Percentiles rank a stretch among this genome's conserved stretches.
Evolutionary conservation across 2,113 vertebrate genomes (phyloP).

Genomic region (Donacobius atricapilla): DNA sequence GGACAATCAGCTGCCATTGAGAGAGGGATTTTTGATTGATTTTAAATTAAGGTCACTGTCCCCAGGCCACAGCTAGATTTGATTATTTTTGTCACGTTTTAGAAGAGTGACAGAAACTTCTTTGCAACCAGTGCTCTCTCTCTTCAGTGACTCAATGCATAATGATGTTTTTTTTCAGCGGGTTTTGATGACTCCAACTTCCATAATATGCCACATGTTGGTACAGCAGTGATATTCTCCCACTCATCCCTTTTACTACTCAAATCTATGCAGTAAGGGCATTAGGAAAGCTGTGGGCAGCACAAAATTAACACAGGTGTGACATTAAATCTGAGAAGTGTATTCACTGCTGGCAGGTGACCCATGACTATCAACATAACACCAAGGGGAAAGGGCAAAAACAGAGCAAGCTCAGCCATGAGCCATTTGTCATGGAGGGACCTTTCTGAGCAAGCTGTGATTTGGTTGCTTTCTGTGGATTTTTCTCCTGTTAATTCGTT

Average conservation of each 20-base stretch:
- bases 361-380: background rate
- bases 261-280: background rate
- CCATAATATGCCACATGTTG: accelerated
- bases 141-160: background rate
- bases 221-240: background rate
- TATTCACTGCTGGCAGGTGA: background rate
- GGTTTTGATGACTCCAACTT: background rate
- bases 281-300: background rate
- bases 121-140: background rate
- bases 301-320: background rate
- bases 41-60: constrained; percentile 68
- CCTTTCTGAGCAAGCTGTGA: background rate
- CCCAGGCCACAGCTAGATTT: constrained; percentile 41
- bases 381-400: background rate
- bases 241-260: background rate
- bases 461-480: background rate
- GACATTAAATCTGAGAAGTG: background rate
- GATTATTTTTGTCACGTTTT: constrained; percentile 57
- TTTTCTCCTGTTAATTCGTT: background rate
- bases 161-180: background rate
- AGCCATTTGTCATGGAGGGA: background rate
- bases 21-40: constrained; percentile 49
- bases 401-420: background rate
- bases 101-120: constrained; percentile 26
- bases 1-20: constrained; percentile 10